Conservation (phyloP, 2,113 vertebrate genomes). For the Brachirus orientalis region DNA sequence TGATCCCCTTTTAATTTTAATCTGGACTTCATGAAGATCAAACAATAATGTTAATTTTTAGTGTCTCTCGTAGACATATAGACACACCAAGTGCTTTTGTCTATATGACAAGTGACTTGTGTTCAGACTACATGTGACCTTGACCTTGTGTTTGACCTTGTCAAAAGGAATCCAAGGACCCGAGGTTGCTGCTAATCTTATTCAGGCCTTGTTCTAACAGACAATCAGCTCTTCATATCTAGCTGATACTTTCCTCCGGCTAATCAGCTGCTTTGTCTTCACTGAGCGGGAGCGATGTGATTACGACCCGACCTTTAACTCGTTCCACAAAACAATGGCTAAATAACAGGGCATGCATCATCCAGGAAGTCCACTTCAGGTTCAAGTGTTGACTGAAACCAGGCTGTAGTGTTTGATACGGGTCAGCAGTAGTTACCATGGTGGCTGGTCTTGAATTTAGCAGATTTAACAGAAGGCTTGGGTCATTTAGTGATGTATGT, state of each 20-base stretch:
- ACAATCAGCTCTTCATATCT: constrained; percentile 74
- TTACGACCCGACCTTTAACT: constrained; percentile 76
- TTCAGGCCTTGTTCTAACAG: constrained; percentile 69
- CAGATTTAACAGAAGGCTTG: background rate
- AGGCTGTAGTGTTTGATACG: background rate
- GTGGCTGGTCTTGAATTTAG: background rate
- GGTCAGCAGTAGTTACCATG: background rate
- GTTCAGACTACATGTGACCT: too few species aligned
- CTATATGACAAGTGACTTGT: too few species aligned
- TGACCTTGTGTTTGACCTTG: constrained; percentile 65
- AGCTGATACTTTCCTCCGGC: constrained; percentile 77
- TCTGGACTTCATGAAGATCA: background rate
- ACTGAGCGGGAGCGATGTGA: constrained; percentile 67
- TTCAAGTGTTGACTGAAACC: constrained; percentile 16
- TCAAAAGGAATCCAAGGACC: constrained; percentile 35
- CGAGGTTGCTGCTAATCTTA: constrained; percentile 45
- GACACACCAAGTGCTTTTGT: constrained; percentile 5
- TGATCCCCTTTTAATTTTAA: background rate
- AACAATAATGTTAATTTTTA: too few species aligned
- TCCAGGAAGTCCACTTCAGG: constrained; percentile 19
- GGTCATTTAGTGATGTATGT: background rate
- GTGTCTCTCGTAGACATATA: background rate
- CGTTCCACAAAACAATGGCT: constrained; percentile 54
- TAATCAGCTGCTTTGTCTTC: constrained; percentile 72
- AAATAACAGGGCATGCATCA: constrained; percentile 30